Evolutionary conservation across 2,113 vertebrate species (phyloP), one percentile per base, ranked within the genome.

Genomic region (Nibea coibor): DNA sequence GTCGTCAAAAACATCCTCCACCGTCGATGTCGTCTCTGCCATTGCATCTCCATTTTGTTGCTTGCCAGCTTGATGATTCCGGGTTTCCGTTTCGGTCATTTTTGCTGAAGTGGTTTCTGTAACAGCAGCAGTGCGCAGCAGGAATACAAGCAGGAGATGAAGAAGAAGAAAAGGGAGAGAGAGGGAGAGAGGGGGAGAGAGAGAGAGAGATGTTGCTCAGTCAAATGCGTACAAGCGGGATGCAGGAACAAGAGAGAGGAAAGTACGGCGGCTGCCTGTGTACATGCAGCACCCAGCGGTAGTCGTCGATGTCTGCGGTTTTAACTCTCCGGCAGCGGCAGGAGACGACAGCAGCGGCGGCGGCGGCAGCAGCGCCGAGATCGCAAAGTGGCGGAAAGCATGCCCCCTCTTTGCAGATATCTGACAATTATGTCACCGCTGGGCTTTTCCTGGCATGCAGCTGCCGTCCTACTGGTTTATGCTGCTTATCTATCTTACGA

Each of bases 1-100:
- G 56, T 95, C 94, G 87, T 99, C 97, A 84, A 96, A 96, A 61
- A 96, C 77, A 77, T 98, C 96, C 0, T 98, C 97, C 16, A 82
- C 53, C 17, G 90, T 87, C 56, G 91, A 93, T 4, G 88, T 81
- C 3, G 93, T 93, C 11, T 93, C 93, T 20, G 87, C 75, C 73
- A 81, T 58, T 31, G 76, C 80, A 26, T 71, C 85, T 47, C 87
- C 83, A 15, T 87, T 91, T 26, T 82, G 76, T 2, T 87, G 88
- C 75, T 69, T 86, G 61, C 26, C 76, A 15, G 39, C 45, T 83
- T 67, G 84, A 1, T 19, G 66, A 15, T 24, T 77, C 39, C 64
- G 77, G 70, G 58, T 90, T 69, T 82, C 84, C 20, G 86, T 91
- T 26, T 86, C 85, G n/a, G 84, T 92, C 92, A 94, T 93, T 72